Base-by-base conservation (phyloP, 2,888 invertebrate genomes). In the Spisula subtruncata region DNA sequence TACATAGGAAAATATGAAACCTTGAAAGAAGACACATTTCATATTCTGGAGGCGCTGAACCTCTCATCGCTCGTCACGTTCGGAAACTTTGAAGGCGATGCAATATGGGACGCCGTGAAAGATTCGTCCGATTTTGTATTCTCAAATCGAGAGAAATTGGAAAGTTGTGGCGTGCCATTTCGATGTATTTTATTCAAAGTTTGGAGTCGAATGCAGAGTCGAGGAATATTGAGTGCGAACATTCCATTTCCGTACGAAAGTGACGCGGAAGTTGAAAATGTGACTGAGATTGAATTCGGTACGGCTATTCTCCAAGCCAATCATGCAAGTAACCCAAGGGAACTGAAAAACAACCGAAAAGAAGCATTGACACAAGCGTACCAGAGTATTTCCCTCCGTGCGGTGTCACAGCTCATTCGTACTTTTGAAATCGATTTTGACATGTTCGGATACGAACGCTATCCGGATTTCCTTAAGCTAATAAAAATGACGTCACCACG, bases 1-100 rank as follows among this genome's bases (percentile, higher is more conserved):
- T 90, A 91, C 18, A 94, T 94, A 16, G 94, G 93, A 5, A 93
- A 93, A 81, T 92, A 93, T 79, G 94, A 94, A 83, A 86, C 92
- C 1, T 83, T 93, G 14, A 86, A 89, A 80, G 91, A 93, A 81
- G 94, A 94, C 46, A 93, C 92, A 0, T 18, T 86, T 1, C 91
- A 82, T 54, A 87, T 94, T 16, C 48, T 94, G 4, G 56, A 92
- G 0, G 85, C 85, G 25, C 46, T 92, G 4, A 90, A 90, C 66
- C 60, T 88, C 0, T 75, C 89, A 0, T n/a, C 84, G 32, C 81
- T 75, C 25, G 89, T 89, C 0, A 86, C 75, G 1, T 81, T 89
- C 79, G 35, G 75, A 0, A 80, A 89, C 46, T 88, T 88, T 81
- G 85, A 83, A 80, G 71, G 35, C 1, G 88, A 87, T 46, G 88